Percentiles rank a stretch among this genome's conserved stretches.
These are phyloP conservation scores for Leucoraja erinaceus DNA, from an alignment of 2,113 vertebrate genomes.

Conservation along the genomic window DNA sequence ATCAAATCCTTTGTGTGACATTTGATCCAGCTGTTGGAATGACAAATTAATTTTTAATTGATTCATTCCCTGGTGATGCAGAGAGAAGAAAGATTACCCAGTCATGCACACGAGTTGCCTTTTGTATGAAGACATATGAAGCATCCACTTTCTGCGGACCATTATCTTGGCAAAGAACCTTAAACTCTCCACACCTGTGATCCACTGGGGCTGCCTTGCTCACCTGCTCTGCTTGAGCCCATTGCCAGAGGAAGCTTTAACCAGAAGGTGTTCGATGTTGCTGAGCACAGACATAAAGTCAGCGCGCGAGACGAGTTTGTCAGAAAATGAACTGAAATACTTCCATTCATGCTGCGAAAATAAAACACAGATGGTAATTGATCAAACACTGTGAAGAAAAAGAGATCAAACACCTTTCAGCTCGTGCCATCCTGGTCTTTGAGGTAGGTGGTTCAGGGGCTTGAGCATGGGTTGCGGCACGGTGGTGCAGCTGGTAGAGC, in stretches of 20 bases:
- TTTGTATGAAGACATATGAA: background rate
- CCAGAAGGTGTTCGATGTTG: conserved; percentile 75
- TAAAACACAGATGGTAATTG: conserved; percentile 23
- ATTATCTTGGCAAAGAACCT: background rate
- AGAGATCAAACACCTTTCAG: background rate
- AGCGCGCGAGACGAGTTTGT: conserved; percentile 63
- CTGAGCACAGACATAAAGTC: conserved; percentile 86
- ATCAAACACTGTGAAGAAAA: background rate
- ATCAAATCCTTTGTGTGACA: background rate
- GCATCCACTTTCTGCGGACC: background rate
- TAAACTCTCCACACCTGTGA: background rate
- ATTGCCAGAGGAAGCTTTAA: conserved; percentile 82
- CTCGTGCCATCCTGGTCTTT: too few species aligned
- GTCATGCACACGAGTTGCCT: too few species aligned
- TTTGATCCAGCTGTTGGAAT: background rate
- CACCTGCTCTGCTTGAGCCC: conserved; percentile 87
- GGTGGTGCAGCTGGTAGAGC: too few species aligned
- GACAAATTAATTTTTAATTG: background rate
- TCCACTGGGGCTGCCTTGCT: background rate
- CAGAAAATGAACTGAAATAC: conserved; percentile 85
- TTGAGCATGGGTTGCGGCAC: too few species aligned
- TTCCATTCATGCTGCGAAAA: conserved; percentile 74
- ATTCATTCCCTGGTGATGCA: background rate
- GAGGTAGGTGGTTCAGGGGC: too few species aligned
- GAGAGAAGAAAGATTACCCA: background rate